A percentile compares a stretch with the other conserved stretches of the same genome.
Evolutionary conservation across 2,113 vertebrate species (phyloP).

Genomic region (Microtus oregoni): DNA sequence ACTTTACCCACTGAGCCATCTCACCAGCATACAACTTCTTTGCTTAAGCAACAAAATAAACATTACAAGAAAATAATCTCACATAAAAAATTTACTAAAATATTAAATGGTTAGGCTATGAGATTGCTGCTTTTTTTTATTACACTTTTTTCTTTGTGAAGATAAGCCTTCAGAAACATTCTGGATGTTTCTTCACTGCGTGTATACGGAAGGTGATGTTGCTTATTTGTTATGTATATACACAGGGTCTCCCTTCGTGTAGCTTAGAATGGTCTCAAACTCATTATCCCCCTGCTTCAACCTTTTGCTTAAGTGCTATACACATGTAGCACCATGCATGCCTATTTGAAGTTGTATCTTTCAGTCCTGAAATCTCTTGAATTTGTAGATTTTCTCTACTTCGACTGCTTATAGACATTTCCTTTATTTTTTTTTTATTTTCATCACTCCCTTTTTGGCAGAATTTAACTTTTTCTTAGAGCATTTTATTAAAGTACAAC

Average conservation of each 20-base stretch:
- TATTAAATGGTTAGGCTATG: background rate
- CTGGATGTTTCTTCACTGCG: background rate
- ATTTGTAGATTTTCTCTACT: slow-evolving; percentile 40
- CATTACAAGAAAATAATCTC: background rate
- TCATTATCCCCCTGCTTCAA: background rate
- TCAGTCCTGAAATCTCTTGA: background rate
- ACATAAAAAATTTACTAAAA: too few relatives aligned
- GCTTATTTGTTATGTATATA: background rate
- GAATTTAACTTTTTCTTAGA: background rate
- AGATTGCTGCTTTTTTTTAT: too few relatives aligned
- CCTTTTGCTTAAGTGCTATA: background rate
- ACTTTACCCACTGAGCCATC: background rate
- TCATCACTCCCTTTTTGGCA: background rate
- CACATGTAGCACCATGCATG: background rate
- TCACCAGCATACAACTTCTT: background rate
- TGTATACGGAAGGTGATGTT: background rate
- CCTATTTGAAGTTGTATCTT: background rate
- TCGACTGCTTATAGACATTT: background rate
- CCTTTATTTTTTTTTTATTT: background rate
- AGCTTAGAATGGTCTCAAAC: background rate
- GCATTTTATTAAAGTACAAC: slow-evolving; percentile 10
- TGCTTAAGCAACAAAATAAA: background rate
- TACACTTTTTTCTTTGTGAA: background rate
- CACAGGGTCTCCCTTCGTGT: background rate
- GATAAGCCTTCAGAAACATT: background rate